phyloP scores from a whole-genome alignment of 2,797 vertebrate species.

The Clarias platycephalus region DNA sequence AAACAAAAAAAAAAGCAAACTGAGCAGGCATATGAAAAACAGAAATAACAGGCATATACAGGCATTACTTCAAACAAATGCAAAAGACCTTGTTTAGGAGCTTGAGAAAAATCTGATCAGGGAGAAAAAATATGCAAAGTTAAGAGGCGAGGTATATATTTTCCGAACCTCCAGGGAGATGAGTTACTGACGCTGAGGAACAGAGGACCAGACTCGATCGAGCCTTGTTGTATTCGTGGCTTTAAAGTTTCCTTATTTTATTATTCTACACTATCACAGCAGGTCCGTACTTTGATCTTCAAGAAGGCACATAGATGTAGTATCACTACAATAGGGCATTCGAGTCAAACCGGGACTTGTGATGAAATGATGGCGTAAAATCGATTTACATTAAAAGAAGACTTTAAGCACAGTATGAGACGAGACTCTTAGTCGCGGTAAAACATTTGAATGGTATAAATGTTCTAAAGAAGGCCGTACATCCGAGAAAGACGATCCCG shows the following conservation, averaged over 20 bases:
- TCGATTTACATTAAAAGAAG: no score
- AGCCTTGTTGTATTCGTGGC: not conserved
- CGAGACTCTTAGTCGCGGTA: no score
- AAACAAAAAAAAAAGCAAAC: not conserved
- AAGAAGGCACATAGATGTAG: not conserved
- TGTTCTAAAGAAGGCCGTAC: no score
- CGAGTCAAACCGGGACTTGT: no score
- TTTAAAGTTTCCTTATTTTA: not conserved
- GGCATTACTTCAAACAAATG: constrained; percentile 59
- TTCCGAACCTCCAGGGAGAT: not conserved
- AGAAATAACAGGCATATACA: constrained; percentile 65
- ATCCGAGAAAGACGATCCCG: no score
- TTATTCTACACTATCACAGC: no score
- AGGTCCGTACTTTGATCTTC: not conserved
- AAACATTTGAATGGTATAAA: no score
- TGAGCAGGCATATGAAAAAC: constrained; percentile 24
- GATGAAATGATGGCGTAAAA: no score
- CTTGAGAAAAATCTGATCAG: constrained; percentile 48
- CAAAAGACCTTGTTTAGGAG: constrained; percentile 38
- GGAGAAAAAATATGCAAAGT: not conserved
- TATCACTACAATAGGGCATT: not conserved
- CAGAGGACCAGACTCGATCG: not conserved
- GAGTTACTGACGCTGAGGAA: no score
- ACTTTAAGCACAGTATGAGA: no score
- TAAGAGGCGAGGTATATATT: not conserved